Base-by-base conservation (phyloP, 2,888 invertebrate genomes). In the Caenorhabditis angaria region DNA sequence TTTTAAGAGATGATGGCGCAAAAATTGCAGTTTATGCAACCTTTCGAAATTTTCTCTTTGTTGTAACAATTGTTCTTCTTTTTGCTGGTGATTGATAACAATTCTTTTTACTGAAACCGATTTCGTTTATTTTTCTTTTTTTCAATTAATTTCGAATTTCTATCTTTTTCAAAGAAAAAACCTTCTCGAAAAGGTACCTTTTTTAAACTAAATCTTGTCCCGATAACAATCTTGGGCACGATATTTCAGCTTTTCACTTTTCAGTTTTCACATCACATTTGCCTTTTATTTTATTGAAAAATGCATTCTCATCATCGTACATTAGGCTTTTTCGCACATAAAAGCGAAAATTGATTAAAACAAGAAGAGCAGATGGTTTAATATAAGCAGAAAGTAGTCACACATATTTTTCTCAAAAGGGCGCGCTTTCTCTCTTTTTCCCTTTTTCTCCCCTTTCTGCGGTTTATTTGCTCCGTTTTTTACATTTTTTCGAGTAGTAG, bases 391-490 rank as follows among this genome's bases (percentile, higher is more conserved):
- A 41, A 14, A 41, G 41, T 41, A 41, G 41, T 41, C 41, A 41
- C 18, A 12, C 18, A 3, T 18, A 18, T 14, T 41, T 14, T 41
- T 10, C 6, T 41, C 2, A 54, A 54, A 27, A 24, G 54, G 27
- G 54, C 54, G 54, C 28, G 27, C 28, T 27, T 54, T 6, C 54
- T 41, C 54, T 24, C 54, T 10, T 54, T 54, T 18, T 1, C 6
- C 14, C 22, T 27, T 24, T 18, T 54, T 28, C 14, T 18, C 50
- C 8, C n/a, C 22, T 50, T 24, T 22, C 22, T 50, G 50, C 24
- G 50, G 12, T 41, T 41, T 54, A 18, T 54, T 54, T 54, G 54
- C 54, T 54, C 54, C 28, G n/a, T n/a, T n/a, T n/a, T n/a, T n/a
- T n/a, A n/a, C n/a, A n/a, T n/a, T n/a, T n/a, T n/a, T n/a, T n/a